A percentile compares a stretch with the other conserved stretches of the same genome.
Evolutionary conservation across 2,113 vertebrate genomes (phyloP).

Genomic region (Upupa epops): DNA sequence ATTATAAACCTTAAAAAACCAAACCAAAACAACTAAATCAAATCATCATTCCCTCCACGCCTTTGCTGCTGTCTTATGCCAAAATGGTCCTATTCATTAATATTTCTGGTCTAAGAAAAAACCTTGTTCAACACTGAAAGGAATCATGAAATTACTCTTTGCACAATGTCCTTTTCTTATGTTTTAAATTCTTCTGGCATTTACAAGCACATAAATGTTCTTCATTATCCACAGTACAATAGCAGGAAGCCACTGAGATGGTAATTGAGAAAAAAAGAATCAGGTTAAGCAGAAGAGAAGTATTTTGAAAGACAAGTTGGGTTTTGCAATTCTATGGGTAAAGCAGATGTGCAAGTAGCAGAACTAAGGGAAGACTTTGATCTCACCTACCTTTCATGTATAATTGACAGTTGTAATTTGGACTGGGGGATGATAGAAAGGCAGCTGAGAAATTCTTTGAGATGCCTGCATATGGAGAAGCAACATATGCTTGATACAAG

Average conservation of each 20-base stretch:
- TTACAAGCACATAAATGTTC: neutral
- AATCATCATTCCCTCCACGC: neutral
- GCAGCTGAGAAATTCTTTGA: neutral
- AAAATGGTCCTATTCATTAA: neutral
- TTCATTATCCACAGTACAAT: neutral
- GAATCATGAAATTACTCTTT: neutral
- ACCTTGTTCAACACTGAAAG: neutral
- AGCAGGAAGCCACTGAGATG: neutral
- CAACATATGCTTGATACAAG: neutral
- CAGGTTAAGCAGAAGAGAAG: neutral
- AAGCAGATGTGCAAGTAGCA: constrained; percentile 37
- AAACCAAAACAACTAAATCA: rapidly evolving
- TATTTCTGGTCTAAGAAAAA: neutral
- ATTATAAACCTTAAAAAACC: neutral
- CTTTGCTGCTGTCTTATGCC: neutral
- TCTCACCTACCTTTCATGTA: constrained; percentile 50
- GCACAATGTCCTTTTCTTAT: neutral
- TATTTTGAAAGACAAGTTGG: neutral
- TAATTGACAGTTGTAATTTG: constrained; percentile 59
- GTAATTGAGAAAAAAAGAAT: neutral
- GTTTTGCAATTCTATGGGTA: neutral
- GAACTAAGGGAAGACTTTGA: constrained; percentile 31
- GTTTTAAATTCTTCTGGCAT: neutral
- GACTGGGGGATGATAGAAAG: neutral
- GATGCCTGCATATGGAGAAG: neutral